Base-by-base conservation (phyloP, 2,888 invertebrate species). In the Leucoptera coffeella region DNA sequence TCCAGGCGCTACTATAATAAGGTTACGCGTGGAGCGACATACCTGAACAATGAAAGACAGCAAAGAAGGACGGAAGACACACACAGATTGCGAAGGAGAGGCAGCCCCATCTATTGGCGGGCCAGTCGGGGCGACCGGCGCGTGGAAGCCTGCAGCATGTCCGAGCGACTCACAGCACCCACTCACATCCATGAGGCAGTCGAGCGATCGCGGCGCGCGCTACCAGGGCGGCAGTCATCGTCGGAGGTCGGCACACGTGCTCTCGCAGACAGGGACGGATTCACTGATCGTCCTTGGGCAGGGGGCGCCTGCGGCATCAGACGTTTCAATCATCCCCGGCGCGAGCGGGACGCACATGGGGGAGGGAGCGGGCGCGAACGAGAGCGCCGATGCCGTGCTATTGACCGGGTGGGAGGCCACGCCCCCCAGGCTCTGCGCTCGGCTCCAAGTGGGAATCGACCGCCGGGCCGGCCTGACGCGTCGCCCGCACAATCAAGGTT, bases 251-350 rank as follows among this genome's bases (percentile, higher is more conserved):
- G 46, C 59, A 61, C 69, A 67, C 69, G 69, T 69, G 69, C 65
- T 67, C 55, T 61, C 65, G 59, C 61, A 60, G 67, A 67, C 65
- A 59, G 64, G 67, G 67, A 69, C 67, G 67, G 67, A 69, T 67
- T 67, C 67, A 69, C 67, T 69, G 65, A 65, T 65, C 65, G 69
- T 67, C 67, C 69, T 67, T 67, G 67, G 62, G 51, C 52, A 51
- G 59, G 64, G 64, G 62, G 60, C 47, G 67, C 67, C 61, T 65
- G 69, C 67, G 69, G 69, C 67, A 60, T 64, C 62, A 65, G 62
- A 67, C 69, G 64, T 64, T 69, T 67, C 67, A 67, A 69, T 69
- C 67, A 69, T 69, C 64, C 67, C 67, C 55, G 47, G 55, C 43
- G 59, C 47, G 53, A 61, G 38, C 35, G 52, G 41, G 62, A 61